These are phyloP conservation scores for Bagarius yarrelli DNA, from an alignment of 2,113 vertebrate genomes.

Conservation along the genomic window DNA sequence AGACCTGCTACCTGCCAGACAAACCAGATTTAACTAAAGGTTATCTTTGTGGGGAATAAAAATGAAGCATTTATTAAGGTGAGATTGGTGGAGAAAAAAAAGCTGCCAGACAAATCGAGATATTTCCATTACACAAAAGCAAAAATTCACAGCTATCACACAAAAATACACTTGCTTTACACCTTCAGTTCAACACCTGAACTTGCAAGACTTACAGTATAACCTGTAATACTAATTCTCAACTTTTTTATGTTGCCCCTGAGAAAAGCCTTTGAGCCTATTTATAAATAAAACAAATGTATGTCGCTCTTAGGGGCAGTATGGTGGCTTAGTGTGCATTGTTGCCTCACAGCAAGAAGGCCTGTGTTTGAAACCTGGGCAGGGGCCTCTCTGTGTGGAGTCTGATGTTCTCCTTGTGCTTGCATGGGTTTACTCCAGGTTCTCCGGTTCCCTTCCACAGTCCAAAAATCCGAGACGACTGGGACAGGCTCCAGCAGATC, in stretches of 20 bases:
- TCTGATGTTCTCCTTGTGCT: no score
- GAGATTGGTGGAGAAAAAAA: not conserved
- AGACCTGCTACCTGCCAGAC: not conserved
- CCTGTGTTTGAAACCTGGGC: no score
- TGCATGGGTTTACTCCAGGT: no score
- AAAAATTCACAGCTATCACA: not conserved
- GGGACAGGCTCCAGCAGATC: no score
- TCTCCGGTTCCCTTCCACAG: no score
- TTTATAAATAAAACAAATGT: no score
- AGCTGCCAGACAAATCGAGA: not conserved
- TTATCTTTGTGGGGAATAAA: not conserved
- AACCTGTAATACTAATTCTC: not conserved
- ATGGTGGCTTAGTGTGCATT: not conserved
- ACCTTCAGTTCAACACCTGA: not conserved
- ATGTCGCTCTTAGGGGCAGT: not conserved
- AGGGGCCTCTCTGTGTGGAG: no score
- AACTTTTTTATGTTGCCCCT: no score
- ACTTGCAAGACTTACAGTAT: not conserved
- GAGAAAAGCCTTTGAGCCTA: no score
- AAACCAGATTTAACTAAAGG: not conserved
- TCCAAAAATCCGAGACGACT: no score
- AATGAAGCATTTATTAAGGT: constrained; percentile 17
- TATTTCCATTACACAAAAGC: not conserved
- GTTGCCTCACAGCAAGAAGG: no score
- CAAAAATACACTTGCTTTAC: not conserved